phyloP scores from a whole-genome alignment of 2,888 invertebrate species.

The Troides helena region DNA sequence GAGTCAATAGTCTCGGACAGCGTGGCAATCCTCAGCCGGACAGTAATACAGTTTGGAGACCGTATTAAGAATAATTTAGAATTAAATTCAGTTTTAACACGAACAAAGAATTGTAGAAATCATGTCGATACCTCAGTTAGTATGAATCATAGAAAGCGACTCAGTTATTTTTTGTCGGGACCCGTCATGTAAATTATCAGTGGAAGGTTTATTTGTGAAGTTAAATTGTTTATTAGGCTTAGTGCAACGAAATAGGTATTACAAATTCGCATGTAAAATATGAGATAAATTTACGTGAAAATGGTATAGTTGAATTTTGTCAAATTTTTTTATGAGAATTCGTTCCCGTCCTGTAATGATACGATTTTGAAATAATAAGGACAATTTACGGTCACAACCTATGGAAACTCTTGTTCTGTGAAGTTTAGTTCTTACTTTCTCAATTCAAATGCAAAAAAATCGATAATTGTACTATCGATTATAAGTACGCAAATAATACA shows the following conservation, averaged over 20 bases:
- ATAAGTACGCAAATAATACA: too few species aligned
- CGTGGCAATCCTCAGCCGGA: conserved; percentile 82
- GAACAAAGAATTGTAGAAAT: conserved; percentile 18
- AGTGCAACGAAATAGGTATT: conserved; percentile 64
- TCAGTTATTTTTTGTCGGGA: conserved; percentile 23
- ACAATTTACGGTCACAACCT: background rate
- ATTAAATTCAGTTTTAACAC: background rate
- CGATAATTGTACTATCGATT: too few species aligned
- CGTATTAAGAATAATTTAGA: conserved; percentile 78
- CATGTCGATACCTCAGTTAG: conserved; percentile 21
- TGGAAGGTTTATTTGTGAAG: conserved; percentile 4
- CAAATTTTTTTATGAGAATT: conserved; percentile 50
- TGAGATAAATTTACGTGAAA: conserved; percentile 37
- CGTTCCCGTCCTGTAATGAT: conserved; percentile 73
- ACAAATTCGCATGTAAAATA: conserved; percentile 47
- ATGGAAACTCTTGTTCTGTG: background rate
- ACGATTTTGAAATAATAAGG: conserved; percentile 46
- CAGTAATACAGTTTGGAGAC: conserved; percentile 87
- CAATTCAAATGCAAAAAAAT: too few species aligned
- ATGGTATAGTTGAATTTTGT: conserved; percentile 46
- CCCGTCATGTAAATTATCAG: conserved; percentile 3
- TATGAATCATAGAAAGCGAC: conserved; percentile 21
- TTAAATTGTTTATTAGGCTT: conserved; percentile 36
- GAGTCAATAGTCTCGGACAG: conserved; percentile 77
- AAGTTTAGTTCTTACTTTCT: too few species aligned